Conservation (phyloP, 2,888 invertebrate species). For the Trypoxylon attenuatum region DNA sequence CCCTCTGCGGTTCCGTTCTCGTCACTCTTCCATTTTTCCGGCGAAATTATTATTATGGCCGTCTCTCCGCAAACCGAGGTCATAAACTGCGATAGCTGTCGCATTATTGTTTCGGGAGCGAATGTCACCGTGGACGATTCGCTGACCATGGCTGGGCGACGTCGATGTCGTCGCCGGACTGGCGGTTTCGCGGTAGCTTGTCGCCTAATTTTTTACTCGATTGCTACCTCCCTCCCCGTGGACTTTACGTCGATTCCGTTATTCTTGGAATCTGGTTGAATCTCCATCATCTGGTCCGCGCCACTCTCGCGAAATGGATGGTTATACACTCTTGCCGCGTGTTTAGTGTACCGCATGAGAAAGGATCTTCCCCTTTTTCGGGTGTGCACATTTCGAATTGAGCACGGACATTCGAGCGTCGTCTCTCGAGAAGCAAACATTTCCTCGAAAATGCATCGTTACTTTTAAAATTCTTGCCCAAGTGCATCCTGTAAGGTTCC, state of each 20-base stretch:
- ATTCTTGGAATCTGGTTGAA: background rate
- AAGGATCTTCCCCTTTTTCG: background rate
- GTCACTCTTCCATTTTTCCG: constrained; percentile 20
- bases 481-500: no score
- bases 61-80: constrained; percentile 53
- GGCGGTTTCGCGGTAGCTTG: constrained; percentile 33
- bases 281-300: background rate
- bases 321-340: background rate
- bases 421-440: background rate
- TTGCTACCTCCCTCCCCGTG: constrained; percentile 15
- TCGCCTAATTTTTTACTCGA: constrained; percentile 48
- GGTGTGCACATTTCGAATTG: background rate
- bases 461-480: background rate
- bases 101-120: constrained; percentile 65
- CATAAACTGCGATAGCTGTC: constrained; percentile 68
- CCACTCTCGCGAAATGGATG: background rate
- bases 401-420: background rate
- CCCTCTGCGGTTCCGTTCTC: constrained; percentile 39
- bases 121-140: constrained; percentile 64
- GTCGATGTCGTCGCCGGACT: constrained; percentile 44
- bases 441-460: background rate
- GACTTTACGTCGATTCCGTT: constrained; percentile 11
- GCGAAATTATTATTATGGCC: constrained; percentile 63
- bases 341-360: background rate
- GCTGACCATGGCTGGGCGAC: constrained; percentile 52